phyloP scores from a whole-genome alignment of 2,113 vertebrate genomes.

The Oplegnathus fasciatus region DNA sequence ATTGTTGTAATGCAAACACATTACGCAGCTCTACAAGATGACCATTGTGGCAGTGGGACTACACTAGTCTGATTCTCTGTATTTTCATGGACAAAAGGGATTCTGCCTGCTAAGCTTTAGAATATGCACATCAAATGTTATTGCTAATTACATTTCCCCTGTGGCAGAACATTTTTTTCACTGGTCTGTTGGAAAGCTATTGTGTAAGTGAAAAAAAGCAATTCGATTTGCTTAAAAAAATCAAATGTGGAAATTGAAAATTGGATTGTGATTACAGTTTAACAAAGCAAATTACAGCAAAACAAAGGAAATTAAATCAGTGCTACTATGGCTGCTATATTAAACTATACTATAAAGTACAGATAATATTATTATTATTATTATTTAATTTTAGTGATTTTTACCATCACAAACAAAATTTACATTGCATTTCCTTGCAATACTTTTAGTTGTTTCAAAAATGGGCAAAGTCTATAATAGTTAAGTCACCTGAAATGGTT shows the following conservation, averaged over 20 bases:
- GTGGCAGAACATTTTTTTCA: not conserved
- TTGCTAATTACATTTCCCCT: not conserved
- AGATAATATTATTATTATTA: not conserved
- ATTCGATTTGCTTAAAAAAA: not conserved
- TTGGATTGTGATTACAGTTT: not conserved
- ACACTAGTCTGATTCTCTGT: not conserved
- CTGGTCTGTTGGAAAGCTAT: not conserved
- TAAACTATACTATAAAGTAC: not conserved
- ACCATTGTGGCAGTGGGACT: not conserved
- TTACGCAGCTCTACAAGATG: not conserved
- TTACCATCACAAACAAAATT: not conserved
- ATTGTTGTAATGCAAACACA: not conserved
- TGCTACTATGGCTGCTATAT: not conserved
- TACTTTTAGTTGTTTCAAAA: not conserved
- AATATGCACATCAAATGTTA: not conserved
- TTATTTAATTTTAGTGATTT: not conserved
- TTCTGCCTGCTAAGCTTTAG: not conserved
- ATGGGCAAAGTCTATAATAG: not conserved
- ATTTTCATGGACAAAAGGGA: not conserved
- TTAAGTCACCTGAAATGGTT: not conserved
- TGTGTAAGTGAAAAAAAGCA: not conserved
- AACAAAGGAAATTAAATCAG: not conserved
- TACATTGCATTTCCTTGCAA: not conserved
- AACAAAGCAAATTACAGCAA: not conserved
- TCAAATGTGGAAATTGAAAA: not conserved